phyloP scores from a whole-genome alignment of 2,113 vertebrate species.

The Psammodynastes pulverulentus region DNA sequence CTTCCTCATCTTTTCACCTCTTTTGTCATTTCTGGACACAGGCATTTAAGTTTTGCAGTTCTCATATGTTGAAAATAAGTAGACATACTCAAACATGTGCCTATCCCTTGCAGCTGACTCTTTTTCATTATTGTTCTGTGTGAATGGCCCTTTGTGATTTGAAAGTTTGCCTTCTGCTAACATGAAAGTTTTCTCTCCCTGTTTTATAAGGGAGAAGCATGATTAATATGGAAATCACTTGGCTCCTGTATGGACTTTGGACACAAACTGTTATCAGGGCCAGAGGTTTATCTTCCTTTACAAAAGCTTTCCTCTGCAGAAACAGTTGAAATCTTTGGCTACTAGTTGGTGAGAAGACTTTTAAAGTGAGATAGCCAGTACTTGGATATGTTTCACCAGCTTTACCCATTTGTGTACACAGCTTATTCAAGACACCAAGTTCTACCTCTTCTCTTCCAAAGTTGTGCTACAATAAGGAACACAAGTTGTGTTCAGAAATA shows the following conservation, averaged over 20 bases:
- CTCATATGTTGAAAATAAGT: neutral
- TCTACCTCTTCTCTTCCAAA: neutral
- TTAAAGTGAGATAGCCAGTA: neutral
- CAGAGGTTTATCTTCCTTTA: neutral
- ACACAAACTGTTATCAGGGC: neutral
- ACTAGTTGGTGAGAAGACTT: neutral
- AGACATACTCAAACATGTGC: neutral
- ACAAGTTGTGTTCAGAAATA: neutral
- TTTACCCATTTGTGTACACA: neutral
- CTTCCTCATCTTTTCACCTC: neutral
- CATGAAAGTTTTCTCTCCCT: neutral
- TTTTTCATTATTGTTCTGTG: neutral
- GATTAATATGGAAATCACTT: neutral
- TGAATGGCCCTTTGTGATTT: neutral
- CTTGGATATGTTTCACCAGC: neutral
- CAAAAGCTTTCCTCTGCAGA: neutral
- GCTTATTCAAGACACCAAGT: neutral
- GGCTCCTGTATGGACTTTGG: neutral
- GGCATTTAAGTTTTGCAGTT: neutral
- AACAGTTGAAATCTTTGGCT: neutral
- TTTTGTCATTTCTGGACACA: neutral
- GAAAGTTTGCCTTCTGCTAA: neutral
- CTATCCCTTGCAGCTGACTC: neutral
- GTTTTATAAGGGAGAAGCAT: neutral
- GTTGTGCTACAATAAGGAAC: neutral